These are phyloP conservation scores for Pandemis heparana DNA, from an alignment of 2,888 invertebrate genomes.

Conservation along the genomic window DNA sequence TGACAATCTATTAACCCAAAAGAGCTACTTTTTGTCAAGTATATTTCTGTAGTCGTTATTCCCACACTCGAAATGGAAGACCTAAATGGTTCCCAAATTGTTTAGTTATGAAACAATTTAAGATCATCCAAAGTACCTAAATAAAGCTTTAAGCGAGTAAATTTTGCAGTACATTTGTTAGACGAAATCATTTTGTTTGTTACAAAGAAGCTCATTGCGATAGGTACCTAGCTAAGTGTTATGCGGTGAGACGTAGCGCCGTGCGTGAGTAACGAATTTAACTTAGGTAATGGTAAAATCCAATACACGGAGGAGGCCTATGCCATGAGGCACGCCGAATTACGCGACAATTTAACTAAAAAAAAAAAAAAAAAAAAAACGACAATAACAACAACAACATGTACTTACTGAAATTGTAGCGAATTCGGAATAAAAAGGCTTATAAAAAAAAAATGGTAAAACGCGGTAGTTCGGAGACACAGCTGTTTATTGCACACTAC, in stretches of 20 bases:
- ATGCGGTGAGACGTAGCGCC: neutral
- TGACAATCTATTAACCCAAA: neutral
- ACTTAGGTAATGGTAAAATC: no score
- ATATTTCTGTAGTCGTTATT: neutral
- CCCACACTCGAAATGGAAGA: neutral
- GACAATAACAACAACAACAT: no score
- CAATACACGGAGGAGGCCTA: no score
- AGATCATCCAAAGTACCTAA: neutral
- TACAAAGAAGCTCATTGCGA: neutral
- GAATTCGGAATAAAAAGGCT: no score
- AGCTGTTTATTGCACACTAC: neutral
- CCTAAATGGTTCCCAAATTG: neutral
- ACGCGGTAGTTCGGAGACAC: neutral
- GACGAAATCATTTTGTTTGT: neutral
- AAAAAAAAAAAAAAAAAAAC: no score
- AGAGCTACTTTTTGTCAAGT: neutral
- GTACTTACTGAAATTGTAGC: no score
- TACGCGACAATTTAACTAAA: no score
- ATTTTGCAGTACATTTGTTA: neutral
- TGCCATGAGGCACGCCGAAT: no score
- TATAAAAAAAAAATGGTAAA: no score
- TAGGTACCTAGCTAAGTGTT: neutral
- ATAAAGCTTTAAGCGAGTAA: neutral
- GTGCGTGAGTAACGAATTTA: neutral
- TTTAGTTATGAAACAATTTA: neutral